Conservation (phyloP, 2,888 invertebrate species). For the Drosophila birchii region DNA sequence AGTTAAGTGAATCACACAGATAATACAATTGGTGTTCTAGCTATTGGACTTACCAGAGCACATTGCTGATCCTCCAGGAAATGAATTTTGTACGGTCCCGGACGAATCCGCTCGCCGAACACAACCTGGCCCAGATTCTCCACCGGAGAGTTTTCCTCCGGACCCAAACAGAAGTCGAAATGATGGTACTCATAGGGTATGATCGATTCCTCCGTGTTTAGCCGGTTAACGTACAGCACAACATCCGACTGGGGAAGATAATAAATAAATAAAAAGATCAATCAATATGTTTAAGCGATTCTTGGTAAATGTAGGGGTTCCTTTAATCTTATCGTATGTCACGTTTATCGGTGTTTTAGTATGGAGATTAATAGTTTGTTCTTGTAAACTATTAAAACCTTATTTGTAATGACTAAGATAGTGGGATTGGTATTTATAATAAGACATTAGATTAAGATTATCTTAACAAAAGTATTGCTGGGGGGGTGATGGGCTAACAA, state of each 20-base stretch:
- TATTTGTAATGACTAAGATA: background rate
- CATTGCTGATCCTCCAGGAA: slow-evolving; percentile 91
- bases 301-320: background rate
- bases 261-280: slow-evolving; percentile 7
- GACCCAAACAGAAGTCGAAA: slow-evolving; percentile 96
- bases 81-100: slow-evolving; percentile 95
- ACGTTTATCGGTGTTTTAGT: background rate
- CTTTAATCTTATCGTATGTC: slow-evolving; percentile 15
- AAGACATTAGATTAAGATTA: too few relatives aligned
- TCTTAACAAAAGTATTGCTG: background rate
- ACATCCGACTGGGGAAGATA: slow-evolving; percentile 91
- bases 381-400: background rate
- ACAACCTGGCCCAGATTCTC: slow-evolving; percentile 99
- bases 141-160: slow-evolving; percentile 93
- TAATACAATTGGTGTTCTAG: background rate
- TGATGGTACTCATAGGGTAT: slow-evolving; percentile 99
- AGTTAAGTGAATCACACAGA: background rate
- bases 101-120: slow-evolving; percentile 98
- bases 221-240: slow-evolving; percentile 95
- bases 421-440: background rate
- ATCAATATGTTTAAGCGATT: slow-evolving; percentile 1
- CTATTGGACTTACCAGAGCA: slow-evolving; percentile 82
- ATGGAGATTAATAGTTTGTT: background rate
- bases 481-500: background rate
- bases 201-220: slow-evolving; percentile 98